phyloP scores from a whole-genome alignment of 92 coral and sea anemone genomes.

The Parazoanthus darwini region DNA sequence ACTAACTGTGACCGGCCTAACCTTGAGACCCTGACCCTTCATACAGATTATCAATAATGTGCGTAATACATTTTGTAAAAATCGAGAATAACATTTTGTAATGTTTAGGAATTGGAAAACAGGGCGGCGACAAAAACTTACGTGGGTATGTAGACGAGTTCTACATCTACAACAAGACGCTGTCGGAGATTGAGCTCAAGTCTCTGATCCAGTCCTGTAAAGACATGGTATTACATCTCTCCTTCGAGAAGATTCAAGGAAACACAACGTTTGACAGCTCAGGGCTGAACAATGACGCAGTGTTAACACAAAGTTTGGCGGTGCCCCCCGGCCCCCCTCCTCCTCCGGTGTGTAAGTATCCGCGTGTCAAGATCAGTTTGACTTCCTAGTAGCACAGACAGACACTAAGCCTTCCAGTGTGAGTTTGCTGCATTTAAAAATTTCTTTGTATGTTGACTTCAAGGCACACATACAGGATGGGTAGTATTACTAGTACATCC shows the following conservation, averaged over 20 bases:
- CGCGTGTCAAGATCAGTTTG: constrained; percentile 10
- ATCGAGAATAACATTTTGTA: background rate
- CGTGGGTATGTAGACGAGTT: constrained; percentile 93
- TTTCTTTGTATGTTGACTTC: too few species aligned
- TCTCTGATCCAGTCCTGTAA: constrained; percentile 67
- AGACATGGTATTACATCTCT: constrained; percentile 85
- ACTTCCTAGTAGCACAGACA: background rate
- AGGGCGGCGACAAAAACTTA: constrained; percentile 62
- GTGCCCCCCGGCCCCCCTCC: constrained; percentile 65
- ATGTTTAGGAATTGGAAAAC: constrained; percentile 73
- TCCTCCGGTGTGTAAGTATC: constrained; percentile 65
- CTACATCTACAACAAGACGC: constrained; percentile 89
- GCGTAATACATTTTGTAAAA: background rate
- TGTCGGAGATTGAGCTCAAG: constrained; percentile 69
- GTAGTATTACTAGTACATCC: too few species aligned
- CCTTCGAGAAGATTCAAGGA: constrained; percentile 76
- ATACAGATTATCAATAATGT: background rate
- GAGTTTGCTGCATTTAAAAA: too few species aligned
- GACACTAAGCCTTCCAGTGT: background rate
- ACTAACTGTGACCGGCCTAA: too few species aligned
- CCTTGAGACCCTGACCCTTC: background rate
- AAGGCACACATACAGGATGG: too few species aligned
- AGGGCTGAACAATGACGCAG: constrained; percentile 86
- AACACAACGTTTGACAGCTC: constrained; percentile 81
- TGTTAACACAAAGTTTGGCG: constrained; percentile 59